Evolutionary conservation across 2,888 invertebrate species (phyloP).

Genomic region (Drosophila paranaensis): DNA sequence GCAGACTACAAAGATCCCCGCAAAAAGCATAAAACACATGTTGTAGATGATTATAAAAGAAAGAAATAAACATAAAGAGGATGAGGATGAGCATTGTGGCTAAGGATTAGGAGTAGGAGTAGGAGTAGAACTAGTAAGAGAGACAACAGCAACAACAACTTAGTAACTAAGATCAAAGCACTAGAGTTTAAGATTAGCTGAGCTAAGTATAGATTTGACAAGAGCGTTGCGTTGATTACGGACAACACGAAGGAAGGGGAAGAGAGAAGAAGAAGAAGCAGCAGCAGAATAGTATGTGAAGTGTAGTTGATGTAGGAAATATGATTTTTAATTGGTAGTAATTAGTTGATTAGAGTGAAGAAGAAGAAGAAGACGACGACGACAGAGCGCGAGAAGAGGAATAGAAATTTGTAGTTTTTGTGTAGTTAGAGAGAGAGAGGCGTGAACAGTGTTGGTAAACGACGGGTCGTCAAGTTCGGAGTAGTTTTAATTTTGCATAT

Average conservation of each 20-base stretch:
- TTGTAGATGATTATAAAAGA: constrained; percentile 33
- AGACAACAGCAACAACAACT: constrained; percentile 44
- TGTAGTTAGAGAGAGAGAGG: constrained; percentile 63
- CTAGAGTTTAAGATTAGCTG: constrained; percentile 65
- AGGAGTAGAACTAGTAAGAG: constrained; percentile 43
- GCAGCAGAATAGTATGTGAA: constrained; percentile 21
- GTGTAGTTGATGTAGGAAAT: constrained; percentile 48
- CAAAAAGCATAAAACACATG: constrained; percentile 27
- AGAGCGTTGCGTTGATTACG: constrained; percentile 42
- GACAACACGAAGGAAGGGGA: background rate
- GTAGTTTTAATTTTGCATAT: constrained; percentile 51
- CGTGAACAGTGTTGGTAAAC: constrained; percentile 49
- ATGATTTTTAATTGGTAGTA: constrained; percentile 66
- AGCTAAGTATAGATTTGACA: constrained; percentile 58
- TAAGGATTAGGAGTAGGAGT: constrained; percentile 22
- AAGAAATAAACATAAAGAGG: constrained; percentile 12
- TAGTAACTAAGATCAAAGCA: constrained; percentile 71
- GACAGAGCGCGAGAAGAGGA: constrained; percentile 2
- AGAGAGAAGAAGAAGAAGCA: background rate
- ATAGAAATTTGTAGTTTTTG: constrained; percentile 63
- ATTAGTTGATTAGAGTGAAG: constrained; percentile 46
- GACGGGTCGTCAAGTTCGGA: constrained; percentile 49
- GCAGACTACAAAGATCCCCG: constrained; percentile 20
- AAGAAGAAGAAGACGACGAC: background rate
- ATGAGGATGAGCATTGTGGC: constrained; percentile 15